Conservation (phyloP, 1,140 invertebrate species). For the Himalopsyche phryganea region DNA sequence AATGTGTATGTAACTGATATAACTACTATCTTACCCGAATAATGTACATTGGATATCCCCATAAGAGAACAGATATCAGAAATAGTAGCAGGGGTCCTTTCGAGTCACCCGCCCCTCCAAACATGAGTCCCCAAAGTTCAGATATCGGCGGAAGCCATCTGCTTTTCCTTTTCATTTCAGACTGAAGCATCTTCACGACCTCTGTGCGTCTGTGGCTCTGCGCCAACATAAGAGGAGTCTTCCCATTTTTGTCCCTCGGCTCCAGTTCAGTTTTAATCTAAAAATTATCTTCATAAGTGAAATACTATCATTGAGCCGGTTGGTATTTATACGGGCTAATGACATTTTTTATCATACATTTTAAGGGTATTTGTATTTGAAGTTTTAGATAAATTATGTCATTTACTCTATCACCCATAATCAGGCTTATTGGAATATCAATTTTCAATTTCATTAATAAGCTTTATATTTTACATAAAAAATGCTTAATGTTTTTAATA, state of each 20-base stretch:
- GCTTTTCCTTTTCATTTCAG: conserved; percentile 73
- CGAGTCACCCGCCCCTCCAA: conserved; percentile 84
- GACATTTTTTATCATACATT: too few relatives aligned
- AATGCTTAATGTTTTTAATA: too few relatives aligned
- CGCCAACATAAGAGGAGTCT: conserved; percentile 84
- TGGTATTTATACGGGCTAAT: too few relatives aligned
- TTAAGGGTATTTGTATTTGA: too few relatives aligned
- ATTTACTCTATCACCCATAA: too few relatives aligned
- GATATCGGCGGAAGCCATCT: conserved; percentile 82
- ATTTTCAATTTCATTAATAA: too few relatives aligned
- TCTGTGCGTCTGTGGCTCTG: conserved; percentile 81
- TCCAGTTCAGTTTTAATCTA: conserved; percentile 81
- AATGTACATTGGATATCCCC: conserved; percentile 92
- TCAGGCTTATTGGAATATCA: too few relatives aligned
- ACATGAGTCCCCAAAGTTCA: conserved; percentile 85
- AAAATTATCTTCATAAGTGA: too few relatives aligned
- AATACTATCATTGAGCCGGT: too few relatives aligned
- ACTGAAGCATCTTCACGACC: conserved; percentile 75
- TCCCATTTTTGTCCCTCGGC: conserved; percentile 84
- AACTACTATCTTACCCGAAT: conserved; percentile 60
- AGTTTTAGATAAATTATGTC: too few relatives aligned
- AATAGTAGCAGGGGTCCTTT: conserved; percentile 85
- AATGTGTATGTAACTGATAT: too few relatives aligned
- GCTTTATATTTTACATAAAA: too few relatives aligned
- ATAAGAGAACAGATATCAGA: conserved; percentile 77